Base-by-base conservation (phyloP, 2,113 vertebrate species). In the Pterocles orientalis region DNA sequence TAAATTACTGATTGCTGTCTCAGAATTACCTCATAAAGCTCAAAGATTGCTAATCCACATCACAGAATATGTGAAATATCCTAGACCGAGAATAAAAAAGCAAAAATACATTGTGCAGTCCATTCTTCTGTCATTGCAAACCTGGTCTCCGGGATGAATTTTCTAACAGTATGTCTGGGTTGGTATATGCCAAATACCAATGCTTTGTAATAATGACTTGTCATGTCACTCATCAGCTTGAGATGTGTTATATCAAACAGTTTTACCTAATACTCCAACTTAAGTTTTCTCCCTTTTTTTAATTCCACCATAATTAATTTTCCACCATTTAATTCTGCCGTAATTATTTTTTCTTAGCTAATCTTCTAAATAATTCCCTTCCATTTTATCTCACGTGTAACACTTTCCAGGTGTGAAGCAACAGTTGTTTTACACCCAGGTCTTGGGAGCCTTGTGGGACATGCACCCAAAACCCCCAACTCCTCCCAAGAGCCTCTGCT, bases 1-100 rank as follows among this genome's bases (percentile, higher is more conserved):
- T 65, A 96, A 95, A 95, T 96, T 73, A 86, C 82, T 93, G 76
- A 95, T 86, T 94, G 61, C 94, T 95, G 61, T 91, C 83, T 88
- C 75, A 79, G 70, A 90, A 82, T 92, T 92, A 95, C 86, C 82
- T 93, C 51, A 92, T 56, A 75, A 77, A n/a, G 2, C 88, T 91
- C 45, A 68, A 94, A 87, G 73, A 81, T 83, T 94, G 70, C 60
- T 81, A 68, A 86, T 45, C 34, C 54, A 83, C 50, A 68, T 60
- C 53, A 88, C 18, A 84, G 43, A 95, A 86, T 36, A 50, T 28
- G 5, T 85, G 36, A 92, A 89, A 75, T 68, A 83, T 20, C 13
- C 17, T 65, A 58, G 61, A 51, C 29, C 5, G 6, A 34, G 39
- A 86, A 72, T 29, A 23, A 83, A 77, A 92, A 47, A 13, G 4